phyloP scores from a whole-genome alignment of 2,888 invertebrate genomes.

The Heteromyza rotundicornis region DNA sequence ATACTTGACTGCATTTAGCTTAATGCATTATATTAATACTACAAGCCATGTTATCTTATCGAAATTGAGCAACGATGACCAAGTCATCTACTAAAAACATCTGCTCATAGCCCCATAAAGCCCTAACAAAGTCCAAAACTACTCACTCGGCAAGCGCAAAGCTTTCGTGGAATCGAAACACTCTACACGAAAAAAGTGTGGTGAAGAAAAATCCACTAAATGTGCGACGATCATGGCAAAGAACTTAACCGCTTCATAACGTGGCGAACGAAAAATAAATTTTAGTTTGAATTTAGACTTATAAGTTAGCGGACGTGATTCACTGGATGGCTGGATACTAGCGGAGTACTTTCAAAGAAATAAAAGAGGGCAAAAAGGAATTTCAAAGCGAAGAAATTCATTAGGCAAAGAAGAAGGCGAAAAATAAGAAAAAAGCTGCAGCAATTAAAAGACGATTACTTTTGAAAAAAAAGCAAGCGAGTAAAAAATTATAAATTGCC shows the following conservation, averaged over 20 bases:
- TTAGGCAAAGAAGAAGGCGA: conserved; percentile 17
- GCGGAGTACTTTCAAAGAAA: conserved; percentile 33
- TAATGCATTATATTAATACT: no score
- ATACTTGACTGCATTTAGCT: no score
- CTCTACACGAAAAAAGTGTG: conserved; percentile 2
- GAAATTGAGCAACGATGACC: no score
- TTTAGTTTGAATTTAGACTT: conserved; percentile 61
- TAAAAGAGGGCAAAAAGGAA: conserved; percentile 34
- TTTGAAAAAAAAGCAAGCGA: conserved; percentile 19
- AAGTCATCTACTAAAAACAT: no score
- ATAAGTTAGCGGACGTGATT: conserved; percentile 59
- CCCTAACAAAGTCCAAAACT: no score
- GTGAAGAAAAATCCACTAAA: neutral
- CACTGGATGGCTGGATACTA: conserved; percentile 62
- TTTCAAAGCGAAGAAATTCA: no score
- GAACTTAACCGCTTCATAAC: neutral
- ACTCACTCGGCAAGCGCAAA: no score
- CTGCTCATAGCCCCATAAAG: no score
- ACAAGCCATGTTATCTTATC: no score
- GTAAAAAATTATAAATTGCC: conserved; percentile 37
- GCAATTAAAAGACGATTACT: conserved; percentile 20
- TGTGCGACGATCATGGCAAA: neutral
- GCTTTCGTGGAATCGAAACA: conserved; percentile 7
- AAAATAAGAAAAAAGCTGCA: conserved; percentile 29
- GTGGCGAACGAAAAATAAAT: conserved; percentile 16